Evolutionary conservation across 2,888 invertebrate species (phyloP).

Genomic region (Scotopteryx bipunctaria): DNA sequence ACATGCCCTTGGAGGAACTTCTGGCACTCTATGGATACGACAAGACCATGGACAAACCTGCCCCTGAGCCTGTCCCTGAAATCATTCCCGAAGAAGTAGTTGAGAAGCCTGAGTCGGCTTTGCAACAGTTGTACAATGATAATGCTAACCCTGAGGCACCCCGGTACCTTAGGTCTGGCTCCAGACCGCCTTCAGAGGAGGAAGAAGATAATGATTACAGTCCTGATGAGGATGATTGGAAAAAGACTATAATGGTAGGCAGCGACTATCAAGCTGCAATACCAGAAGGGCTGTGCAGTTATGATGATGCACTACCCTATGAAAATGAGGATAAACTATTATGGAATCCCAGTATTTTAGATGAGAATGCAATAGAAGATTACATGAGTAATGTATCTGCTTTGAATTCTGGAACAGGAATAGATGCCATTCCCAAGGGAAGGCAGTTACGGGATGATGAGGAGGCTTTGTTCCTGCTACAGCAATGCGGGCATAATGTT

Average conservation of each 20-base stretch:
- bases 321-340: constrained; percentile 97
- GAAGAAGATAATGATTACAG: constrained; percentile 93
- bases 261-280: constrained; percentile 96
- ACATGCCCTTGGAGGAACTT: constrained; percentile 97
- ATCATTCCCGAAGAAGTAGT: constrained; percentile 61
- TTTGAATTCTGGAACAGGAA: constrained; percentile 70
- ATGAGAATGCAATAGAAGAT: constrained; percentile 89
- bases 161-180: constrained; percentile 83
- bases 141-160: constrained; percentile 72
- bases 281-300: constrained; percentile 95
- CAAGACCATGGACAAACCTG: constrained; percentile 71
- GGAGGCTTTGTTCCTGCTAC: constrained; percentile 93
- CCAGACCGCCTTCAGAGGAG: constrained; percentile 90
- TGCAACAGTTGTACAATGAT: constrained; percentile 73
- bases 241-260: constrained; percentile 98
- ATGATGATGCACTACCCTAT: constrained; percentile 96
- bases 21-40: constrained; percentile 94
- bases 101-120: constrained; percentile 76
- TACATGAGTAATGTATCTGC: constrained; percentile 87
- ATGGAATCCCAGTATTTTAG: constrained; percentile 94
- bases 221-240: constrained; percentile 94
- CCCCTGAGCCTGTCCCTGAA: constrained; percentile 64
- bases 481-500: constrained; percentile 97
- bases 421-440: constrained; percentile 86
- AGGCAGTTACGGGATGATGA: constrained; percentile 93